These are phyloP conservation scores for Antheraea assamensis DNA, from an alignment of 2,888 invertebrate genomes.

Conservation along the genomic window DNA sequence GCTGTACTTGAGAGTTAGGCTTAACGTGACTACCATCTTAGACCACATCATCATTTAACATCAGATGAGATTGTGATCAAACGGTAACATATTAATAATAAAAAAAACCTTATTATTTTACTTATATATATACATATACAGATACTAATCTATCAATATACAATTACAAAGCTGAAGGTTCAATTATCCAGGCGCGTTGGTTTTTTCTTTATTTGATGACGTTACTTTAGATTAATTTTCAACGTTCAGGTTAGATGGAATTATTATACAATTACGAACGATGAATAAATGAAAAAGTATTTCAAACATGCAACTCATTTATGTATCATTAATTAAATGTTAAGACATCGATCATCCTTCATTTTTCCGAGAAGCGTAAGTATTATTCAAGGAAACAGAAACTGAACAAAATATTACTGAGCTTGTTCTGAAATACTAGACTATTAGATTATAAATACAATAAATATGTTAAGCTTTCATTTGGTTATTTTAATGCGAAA, in stretches of 20 bases:
- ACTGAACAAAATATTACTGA: too few species aligned
- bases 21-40: too few species aligned
- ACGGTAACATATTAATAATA: too few species aligned
- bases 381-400: too few species aligned
- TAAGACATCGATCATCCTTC: background rate
- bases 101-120: too few species aligned
- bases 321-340: constrained; percentile 2
- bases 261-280: background rate
- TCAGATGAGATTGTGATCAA: too few species aligned
- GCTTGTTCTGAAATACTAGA: background rate
- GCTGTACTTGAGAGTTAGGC: too few species aligned
- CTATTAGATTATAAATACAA: background rate
- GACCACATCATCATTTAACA: too few species aligned
- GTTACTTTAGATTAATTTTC: background rate
- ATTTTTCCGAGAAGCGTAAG: background rate
- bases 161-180: too few species aligned
- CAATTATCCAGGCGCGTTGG: too few species aligned
- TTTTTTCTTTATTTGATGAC: background rate
- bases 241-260: background rate
- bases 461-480: background rate
- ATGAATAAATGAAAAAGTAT: background rate
- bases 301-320: background rate
- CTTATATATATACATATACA: too few species aligned
- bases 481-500: background rate
- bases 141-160: too few species aligned